Base-by-base conservation (phyloP, 2,113 vertebrate genomes). In the Tautogolabrus adspersus region DNA sequence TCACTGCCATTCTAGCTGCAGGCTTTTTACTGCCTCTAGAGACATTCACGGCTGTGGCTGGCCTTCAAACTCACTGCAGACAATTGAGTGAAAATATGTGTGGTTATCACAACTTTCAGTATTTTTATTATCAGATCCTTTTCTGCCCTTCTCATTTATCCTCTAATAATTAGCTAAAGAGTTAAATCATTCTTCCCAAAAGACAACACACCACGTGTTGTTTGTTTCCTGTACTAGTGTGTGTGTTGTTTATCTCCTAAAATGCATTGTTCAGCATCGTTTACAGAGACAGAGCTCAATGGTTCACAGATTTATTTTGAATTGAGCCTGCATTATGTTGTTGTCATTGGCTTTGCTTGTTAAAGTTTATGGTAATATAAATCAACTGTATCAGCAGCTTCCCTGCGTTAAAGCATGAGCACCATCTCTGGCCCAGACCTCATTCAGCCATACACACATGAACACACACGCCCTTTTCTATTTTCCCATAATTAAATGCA, bases 1-100 rank as follows among this genome's bases (percentile, higher is more conserved):
- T 44, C 72, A 77, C 74, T 66, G 60, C 44, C 70, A 67, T 70
- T 61, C 56, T 76, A 77, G 88, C 88, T 82, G 64, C 52, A 66
- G 71, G 72, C 77, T 74, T 19, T 19, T 42, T 58, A 66, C 71
- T 70, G 68, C 62, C 80, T 71, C 55, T 42, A 37, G 79, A 67
- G 81, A 83, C 49, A 46, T 16, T 46, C 54, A 68, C 11, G 49
- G 40, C 57, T 26, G 60, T 52, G 71, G 54, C 71, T 49, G 30
- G 44, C 62, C 64, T 88, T 57, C 56, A 61, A 79, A 60, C 38
- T 51, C 23, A 72, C 42, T 30, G 57, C 59, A 60, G 23, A 63
- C 37, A 66, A 40, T 30, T 12, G 30, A 70, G 19, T 68, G 13
- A 73, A 83, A 82, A 73, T 42, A 44, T 61, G 22, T 58, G 3